A percentile compares a stretch with the other conserved stretches of the same genome.
Conservation (phyloP, 2,797 vertebrate genomes). For the Calcarius lapponicus region DNA sequence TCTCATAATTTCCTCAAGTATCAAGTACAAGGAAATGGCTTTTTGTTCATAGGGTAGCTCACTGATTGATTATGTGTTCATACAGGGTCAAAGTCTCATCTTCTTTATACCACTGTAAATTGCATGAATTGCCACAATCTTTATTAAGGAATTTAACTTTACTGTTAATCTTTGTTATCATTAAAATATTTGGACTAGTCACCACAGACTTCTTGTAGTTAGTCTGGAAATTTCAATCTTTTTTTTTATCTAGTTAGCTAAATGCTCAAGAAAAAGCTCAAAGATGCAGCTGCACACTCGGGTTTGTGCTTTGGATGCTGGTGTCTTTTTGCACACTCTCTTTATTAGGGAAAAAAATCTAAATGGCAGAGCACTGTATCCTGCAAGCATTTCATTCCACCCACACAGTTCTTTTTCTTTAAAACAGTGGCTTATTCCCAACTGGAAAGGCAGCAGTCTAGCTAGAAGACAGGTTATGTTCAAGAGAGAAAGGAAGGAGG, state of each 20-base stretch:
- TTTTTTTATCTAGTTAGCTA: not conserved
- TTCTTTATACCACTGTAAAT: not conserved
- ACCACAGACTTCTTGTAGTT: not conserved
- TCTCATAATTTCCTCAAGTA: not conserved
- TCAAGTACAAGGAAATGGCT: not conserved
- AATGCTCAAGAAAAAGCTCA: not conserved
- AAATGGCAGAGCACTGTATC: conserved; percentile 51
- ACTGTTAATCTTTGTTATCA: not conserved
- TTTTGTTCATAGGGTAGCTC: not conserved
- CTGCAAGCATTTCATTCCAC: conserved; percentile 57
- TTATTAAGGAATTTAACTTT: not conserved
- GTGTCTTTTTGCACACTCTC: not conserved
- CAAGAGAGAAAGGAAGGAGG: conserved; percentile 55
- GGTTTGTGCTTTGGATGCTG: not conserved
- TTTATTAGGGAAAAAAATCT: conserved; percentile 31
- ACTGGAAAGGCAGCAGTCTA: conserved; percentile 69
- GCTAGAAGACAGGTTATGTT: conserved; percentile 64
- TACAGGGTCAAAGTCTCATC: not conserved
- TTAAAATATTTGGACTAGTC: not conserved
- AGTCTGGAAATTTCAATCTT: not conserved
- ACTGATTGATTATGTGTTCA: not conserved
- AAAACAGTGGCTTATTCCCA: conserved; percentile 63
- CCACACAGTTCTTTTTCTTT: conserved; percentile 60
- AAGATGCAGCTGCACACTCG: not conserved
- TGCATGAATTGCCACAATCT: not conserved